Base-by-base conservation (phyloP, 2,797 vertebrate genomes). In the Crax fasciolata region DNA sequence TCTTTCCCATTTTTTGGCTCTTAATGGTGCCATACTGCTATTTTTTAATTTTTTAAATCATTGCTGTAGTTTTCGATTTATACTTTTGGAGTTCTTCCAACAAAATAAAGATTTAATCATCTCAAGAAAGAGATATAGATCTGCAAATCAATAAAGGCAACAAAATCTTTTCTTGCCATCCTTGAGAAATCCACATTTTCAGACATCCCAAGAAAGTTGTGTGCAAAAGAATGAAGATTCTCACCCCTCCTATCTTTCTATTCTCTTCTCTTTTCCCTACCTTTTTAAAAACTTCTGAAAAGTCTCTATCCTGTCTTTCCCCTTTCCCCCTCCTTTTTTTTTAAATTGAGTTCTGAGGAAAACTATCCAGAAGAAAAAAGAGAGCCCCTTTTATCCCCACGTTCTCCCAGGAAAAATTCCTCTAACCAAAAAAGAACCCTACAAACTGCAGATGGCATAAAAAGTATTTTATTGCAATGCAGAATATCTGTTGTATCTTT, bases 81-180 rank as follows among this genome's bases (percentile, higher is more conserved):
- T 85, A 90, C 91, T 96, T 96, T 96, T 96, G 95, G 95, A 97
- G 48, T 96, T 97, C 92, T 92, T 98, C 96, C 96, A 97, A 98
- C 97, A 96, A 98, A 98, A 98, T 98, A 97, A 96, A 90, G 55
- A 91, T 96, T 94, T 95, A 88, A 91, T 97, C 89, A 94, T 96
- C 92, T 95, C 80, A 92, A 90, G 66, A 96, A 87, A 96, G 95
- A 98, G 97, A 98, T 98, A 96, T 94, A 97, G 95, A 98, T 98
- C 98, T 98, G 98, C 98, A 97, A 98, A 98, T 95, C 98, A 98
- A 98, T 95, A 96, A 98, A 98, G 99, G 99, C 99, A 99, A 99
- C 98, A 99, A 99, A 99, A 99, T 99, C 98, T 99, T 99, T 99
- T 99, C 98, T 99, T 99, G 99, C 99, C 99, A 99, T 99, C 99